These are phyloP conservation scores for Taphrorychus bicolor DNA, from an alignment of 2,888 invertebrate species.

Conservation along the genomic window DNA sequence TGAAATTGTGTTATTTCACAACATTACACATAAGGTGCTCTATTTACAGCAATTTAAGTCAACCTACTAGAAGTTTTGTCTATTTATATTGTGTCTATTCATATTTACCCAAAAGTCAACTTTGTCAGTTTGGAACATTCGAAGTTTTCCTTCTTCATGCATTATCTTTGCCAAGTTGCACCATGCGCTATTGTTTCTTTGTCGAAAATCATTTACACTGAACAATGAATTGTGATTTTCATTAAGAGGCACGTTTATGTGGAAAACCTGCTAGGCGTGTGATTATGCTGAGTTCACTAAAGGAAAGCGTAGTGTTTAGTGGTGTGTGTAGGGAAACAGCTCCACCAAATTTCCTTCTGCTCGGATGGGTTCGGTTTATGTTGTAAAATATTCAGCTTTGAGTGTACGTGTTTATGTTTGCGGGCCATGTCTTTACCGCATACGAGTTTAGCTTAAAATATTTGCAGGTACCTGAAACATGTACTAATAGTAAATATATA, in stretches of 20 bases:
- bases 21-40: no score
- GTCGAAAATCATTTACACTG: constrained; percentile 5
- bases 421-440: no score
- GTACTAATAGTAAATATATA: no score
- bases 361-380: not conserved
- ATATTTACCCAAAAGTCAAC: no score
- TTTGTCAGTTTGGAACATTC: no score
- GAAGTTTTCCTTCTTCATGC: no score
- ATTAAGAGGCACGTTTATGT: constrained; percentile 25
- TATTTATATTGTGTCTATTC: no score
- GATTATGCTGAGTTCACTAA: constrained; percentile 23
- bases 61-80: no score
- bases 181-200: constrained; percentile 3
- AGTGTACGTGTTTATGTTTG: not conserved
- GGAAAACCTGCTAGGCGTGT: constrained; percentile 23
- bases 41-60: no score
- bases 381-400: not conserved
- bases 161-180: not conserved
- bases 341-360: constrained; percentile 12
- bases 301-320: constrained; percentile 15
- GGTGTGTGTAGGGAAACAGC: constrained; percentile 21
- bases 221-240: constrained; percentile 27
- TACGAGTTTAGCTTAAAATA: no score
- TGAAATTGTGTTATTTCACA: no score
- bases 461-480: no score